A percentile compares a stretch with the other conserved stretches of the same genome.
Evolutionary conservation across 2,888 invertebrate species (phyloP).

Genomic region (Drosophila birchii): DNA sequence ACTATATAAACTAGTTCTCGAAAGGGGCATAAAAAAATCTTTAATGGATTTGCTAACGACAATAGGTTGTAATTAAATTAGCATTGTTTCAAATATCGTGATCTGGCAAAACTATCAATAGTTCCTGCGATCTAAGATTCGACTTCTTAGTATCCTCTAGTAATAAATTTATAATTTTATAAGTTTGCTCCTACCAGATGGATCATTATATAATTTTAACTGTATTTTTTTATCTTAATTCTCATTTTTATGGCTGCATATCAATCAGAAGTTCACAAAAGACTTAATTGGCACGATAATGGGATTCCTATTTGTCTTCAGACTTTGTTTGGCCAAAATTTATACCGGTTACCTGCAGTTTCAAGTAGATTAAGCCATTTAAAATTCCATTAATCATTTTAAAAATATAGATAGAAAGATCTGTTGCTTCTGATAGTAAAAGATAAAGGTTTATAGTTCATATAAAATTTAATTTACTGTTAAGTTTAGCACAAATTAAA

Average conservation of each 20-base stretch:
- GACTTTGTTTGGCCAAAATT: not conserved
- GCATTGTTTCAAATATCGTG: slow-evolving; percentile 33
- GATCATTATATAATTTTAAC: not conserved
- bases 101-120: slow-evolving; percentile 21
- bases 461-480: no score
- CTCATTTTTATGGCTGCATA: slow-evolving; percentile 2
- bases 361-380: slow-evolving; percentile 8
- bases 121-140: not conserved
- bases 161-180: not conserved
- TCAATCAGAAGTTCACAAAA: slow-evolving; percentile 15
- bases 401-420: not conserved
- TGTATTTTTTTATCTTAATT: slow-evolving; percentile 1
- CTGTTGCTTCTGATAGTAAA: not conserved
- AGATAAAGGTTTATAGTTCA: not conserved
- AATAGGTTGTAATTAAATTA: slow-evolving; percentile 37
- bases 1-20: slow-evolving; percentile 32
- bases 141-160: not conserved
- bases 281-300: slow-evolving; percentile 14
- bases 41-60: slow-evolving; percentile 36
- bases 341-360: slow-evolving; percentile 15
- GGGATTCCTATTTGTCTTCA: slow-evolving; percentile 2
- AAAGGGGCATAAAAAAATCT: slow-evolving; percentile 24
- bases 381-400: slow-evolving; percentile 1
- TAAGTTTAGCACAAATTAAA: not conserved
- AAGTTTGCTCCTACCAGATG: not conserved